A percentile compares a stretch with the other conserved stretches of the same genome.
Conservation (phyloP, 2,113 vertebrate species). For the Hyla sarda region DNA sequence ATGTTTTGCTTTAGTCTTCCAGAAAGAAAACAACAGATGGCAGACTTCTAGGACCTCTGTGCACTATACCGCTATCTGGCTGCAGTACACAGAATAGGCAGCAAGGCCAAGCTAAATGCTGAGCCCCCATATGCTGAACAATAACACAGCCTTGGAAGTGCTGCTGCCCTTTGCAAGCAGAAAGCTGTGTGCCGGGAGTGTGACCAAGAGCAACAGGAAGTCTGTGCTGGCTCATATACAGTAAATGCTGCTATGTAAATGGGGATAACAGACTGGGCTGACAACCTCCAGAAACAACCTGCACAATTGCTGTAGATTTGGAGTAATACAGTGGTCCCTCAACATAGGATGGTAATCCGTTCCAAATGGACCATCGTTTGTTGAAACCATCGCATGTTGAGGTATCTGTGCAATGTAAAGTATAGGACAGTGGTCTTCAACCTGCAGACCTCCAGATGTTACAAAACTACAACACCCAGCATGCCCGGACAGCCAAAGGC, state of each 20-base stretch:
- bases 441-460: too few relatives aligned
- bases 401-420: too few relatives aligned
- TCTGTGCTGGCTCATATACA: background rate
- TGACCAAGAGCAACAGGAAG: constrained; percentile 57
- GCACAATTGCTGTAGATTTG: background rate
- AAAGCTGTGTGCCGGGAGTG: constrained; percentile 33
- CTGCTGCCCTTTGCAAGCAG: constrained; percentile 32
- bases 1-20: background rate
- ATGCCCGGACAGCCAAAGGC: too few relatives aligned
- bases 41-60: constrained; percentile 1
- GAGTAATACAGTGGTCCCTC: background rate
- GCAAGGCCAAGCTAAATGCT: constrained; percentile 1
- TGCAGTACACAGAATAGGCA: constrained; percentile 6
- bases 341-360: too few relatives aligned
- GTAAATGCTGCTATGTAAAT: constrained; percentile 4
- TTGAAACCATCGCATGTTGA: too few relatives aligned
- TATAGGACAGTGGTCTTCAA: too few relatives aligned
- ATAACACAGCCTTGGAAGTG: constrained; percentile 31
- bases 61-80: constrained; percentile 9
- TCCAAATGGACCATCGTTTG: too few relatives aligned
- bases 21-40: constrained; percentile 33
- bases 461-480: too few relatives aligned
- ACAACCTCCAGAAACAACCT: background rate
- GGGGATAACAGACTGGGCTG: background rate
- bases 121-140: constrained; percentile 24